Conservation (phyloP, 2,113 vertebrate genomes). For the Todiramphus chloris region DNA sequence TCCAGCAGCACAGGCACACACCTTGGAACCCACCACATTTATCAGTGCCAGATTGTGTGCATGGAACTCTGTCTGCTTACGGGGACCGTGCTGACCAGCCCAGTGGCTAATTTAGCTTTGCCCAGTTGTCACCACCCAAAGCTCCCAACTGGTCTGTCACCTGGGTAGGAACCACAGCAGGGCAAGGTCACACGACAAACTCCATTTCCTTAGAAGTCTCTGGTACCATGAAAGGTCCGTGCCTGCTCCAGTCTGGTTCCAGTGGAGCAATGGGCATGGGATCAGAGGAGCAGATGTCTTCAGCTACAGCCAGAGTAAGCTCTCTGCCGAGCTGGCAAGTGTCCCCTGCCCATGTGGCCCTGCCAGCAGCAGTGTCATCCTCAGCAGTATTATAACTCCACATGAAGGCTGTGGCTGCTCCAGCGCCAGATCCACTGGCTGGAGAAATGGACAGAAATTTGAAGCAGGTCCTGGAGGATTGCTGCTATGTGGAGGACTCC, state of each 20-base stretch:
- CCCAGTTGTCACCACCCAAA: not conserved
- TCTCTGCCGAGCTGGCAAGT: not conserved
- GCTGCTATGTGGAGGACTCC: not conserved
- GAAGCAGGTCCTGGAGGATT: not conserved
- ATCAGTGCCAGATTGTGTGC: fast-evolving
- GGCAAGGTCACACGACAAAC: not conserved
- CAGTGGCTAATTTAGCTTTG: not conserved
- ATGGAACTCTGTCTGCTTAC: not conserved
- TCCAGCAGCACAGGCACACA: fast-evolving
- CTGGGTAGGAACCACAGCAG: not conserved
- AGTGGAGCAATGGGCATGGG: not conserved
- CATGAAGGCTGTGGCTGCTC: not conserved
- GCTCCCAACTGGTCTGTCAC: not conserved
- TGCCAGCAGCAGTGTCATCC: not conserved
- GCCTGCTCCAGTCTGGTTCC: not conserved
- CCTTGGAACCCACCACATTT: not conserved
- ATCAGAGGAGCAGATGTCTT: not conserved
- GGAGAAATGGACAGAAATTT: not conserved
- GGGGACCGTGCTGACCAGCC: not conserved
- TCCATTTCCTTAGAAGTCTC: fast-evolving
- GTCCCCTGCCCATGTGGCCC: not conserved
- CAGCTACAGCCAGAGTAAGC: not conserved
- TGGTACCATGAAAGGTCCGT: not conserved
- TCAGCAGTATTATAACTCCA: not conserved
- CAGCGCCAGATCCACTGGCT: not conserved